Conservation (phyloP, 1,140 invertebrate species). For the Pseudomyrmex sp. region DNA sequence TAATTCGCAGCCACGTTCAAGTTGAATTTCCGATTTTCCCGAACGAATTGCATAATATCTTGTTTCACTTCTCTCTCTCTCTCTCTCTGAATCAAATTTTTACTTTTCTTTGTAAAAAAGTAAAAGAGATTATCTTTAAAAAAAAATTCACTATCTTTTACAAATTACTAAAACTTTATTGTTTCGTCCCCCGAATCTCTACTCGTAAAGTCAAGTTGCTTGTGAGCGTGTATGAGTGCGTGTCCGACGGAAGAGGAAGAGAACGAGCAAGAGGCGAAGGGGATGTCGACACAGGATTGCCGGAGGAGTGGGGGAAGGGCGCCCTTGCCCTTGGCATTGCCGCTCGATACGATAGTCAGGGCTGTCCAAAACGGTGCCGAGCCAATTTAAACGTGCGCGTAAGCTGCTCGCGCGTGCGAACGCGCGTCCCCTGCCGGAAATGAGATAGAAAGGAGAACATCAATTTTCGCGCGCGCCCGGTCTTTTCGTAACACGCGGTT, state of each 20-base stretch:
- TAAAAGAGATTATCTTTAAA: too few species aligned
- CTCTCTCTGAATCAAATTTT: background rate
- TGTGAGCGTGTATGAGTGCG: conserved; percentile 25
- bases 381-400: conserved; percentile 76
- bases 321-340: conserved; percentile 86
- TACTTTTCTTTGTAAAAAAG: background rate
- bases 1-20: background rate
- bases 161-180: too few species aligned
- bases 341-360: conserved; percentile 85
- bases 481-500: background rate
- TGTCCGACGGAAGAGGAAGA: conserved; percentile 77
- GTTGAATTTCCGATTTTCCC: background rate
- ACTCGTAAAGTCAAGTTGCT: conserved; percentile 31
- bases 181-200: background rate
- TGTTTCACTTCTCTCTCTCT: background rate
- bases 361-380: conserved; percentile 82
- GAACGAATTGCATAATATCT: background rate
- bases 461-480: conserved; percentile 57
- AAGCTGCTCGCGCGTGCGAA: conserved; percentile 61
- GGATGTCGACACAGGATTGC: conserved; percentile 62
- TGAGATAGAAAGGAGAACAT: conserved; percentile 42
- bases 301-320: conserved; percentile 77
- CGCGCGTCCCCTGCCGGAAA: conserved; percentile 41
- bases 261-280: conserved; percentile 77
- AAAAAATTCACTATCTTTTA: too few species aligned